These are phyloP conservation scores for Ceratina calcarata DNA, from an alignment of 1,140 invertebrate genomes.

Conservation along the genomic window DNA sequence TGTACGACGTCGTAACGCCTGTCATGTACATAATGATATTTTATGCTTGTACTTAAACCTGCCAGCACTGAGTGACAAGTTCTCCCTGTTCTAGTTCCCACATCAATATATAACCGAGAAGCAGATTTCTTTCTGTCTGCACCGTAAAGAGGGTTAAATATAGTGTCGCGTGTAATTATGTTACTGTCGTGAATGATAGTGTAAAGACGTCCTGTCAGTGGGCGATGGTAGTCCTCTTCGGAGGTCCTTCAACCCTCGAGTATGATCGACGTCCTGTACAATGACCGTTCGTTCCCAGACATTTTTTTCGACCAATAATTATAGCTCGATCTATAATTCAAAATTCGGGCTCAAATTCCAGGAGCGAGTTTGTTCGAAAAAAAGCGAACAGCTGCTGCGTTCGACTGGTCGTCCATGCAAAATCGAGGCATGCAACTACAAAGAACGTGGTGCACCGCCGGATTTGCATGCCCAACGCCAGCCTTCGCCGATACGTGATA, in stretches of 20 bases:
- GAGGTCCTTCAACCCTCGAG: conserved; percentile 19
- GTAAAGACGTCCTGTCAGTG: not conserved
- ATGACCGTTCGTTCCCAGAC: not conserved
- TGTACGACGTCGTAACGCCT: no score
- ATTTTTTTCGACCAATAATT: not conserved
- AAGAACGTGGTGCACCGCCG: conserved; percentile 19
- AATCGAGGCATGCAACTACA: conserved; percentile 21
- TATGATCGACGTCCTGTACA: not conserved
- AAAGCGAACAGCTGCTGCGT: conserved; percentile 18
- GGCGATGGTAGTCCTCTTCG: not conserved
- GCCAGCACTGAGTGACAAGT: not conserved
- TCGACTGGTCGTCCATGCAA: not conserved
- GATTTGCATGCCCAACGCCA: conserved; percentile 53
- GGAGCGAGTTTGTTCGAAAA: not conserved
- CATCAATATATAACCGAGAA: not conserved
- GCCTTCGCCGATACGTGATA: conserved; percentile 52
- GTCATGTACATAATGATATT: no score
- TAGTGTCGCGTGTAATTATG: not conserved
- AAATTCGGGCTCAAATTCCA: not conserved
- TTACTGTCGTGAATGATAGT: not conserved
- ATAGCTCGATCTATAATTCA: not conserved
- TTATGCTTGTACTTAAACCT: no score
- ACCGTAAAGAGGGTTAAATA: not conserved
- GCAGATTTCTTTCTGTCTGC: not conserved
- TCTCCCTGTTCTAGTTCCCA: not conserved